Conservation (phyloP, 2,797 vertebrate genomes). For the Pangasius sanitwongsei region DNA sequence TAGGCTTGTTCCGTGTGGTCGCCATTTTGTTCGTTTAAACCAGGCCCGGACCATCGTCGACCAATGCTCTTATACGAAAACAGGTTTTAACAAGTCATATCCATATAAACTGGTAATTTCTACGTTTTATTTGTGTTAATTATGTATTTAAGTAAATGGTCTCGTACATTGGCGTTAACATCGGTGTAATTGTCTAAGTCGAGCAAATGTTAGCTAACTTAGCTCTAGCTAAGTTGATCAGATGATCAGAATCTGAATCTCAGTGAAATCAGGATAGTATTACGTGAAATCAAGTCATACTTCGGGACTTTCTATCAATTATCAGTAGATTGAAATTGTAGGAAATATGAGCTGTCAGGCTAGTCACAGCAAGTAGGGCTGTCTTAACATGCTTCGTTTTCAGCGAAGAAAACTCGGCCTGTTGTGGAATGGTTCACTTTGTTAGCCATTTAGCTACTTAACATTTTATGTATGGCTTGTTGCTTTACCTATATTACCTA, state of each 20-base stretch:
- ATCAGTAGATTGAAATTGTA: background rate
- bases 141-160: background rate
- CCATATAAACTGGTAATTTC: constrained; percentile 30
- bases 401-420: background rate
- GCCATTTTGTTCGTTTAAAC: constrained; percentile 42
- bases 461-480: background rate
- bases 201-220: background rate
- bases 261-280: background rate
- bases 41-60: background rate
- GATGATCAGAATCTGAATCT: background rate
- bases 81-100: constrained; percentile 36
- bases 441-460: background rate
- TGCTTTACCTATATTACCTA: background rate
- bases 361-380: background rate
- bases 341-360: background rate
- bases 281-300: background rate
- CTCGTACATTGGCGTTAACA: constrained; percentile 35
- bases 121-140: constrained; percentile 30
- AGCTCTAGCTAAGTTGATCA: background rate
- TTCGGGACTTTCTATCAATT: background rate
- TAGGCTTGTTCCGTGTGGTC: background rate
- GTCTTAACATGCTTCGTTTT: background rate
- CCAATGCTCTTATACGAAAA: constrained; percentile 16
- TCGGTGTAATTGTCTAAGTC: too few relatives aligned
- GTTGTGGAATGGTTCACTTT: background rate